Conservation (phyloP, 2,797 vertebrate genomes). For the Tachyglossus aculeatus region DNA sequence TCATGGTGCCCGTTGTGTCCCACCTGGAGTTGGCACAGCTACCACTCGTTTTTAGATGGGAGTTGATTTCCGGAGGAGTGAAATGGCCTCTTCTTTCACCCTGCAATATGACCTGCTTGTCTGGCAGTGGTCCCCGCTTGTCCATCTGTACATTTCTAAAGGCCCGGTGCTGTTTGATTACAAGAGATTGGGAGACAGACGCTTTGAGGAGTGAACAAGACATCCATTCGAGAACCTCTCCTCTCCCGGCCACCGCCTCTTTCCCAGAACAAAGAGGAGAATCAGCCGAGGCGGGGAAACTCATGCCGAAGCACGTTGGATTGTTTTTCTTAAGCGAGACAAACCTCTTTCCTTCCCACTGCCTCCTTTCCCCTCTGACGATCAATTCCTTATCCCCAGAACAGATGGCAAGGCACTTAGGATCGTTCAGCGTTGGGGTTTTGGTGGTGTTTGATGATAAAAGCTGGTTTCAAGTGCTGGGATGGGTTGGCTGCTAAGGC, state of each 20-base stretch:
- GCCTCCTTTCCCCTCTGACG: neutral
- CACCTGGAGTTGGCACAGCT: neutral
- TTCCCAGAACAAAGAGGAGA: neutral
- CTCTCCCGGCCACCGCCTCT: neutral
- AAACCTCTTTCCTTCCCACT: neutral
- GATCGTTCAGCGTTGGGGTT: too few relatives aligned
- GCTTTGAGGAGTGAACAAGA: neutral
- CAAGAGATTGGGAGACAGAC: neutral
- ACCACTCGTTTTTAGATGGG: neutral
- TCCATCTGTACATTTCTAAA: neutral
- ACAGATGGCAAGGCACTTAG: too few relatives aligned
- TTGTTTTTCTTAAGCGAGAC: neutral
- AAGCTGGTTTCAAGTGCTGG: too few relatives aligned
- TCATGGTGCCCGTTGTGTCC: neutral
- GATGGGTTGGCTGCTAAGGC: fast-evolving
- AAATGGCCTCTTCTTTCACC: neutral
- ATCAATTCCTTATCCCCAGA: too few relatives aligned
- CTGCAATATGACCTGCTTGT: neutral
- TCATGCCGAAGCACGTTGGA: neutral
- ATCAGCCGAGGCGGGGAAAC: neutral
- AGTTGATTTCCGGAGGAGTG: neutral
- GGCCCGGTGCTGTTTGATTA: neutral
- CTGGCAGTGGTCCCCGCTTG: neutral
- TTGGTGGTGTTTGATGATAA: too few relatives aligned
- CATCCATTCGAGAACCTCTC: neutral